These are phyloP conservation scores for Metalampra italica DNA, from an alignment of 2,888 invertebrate genomes.

Conservation along the genomic window DNA sequence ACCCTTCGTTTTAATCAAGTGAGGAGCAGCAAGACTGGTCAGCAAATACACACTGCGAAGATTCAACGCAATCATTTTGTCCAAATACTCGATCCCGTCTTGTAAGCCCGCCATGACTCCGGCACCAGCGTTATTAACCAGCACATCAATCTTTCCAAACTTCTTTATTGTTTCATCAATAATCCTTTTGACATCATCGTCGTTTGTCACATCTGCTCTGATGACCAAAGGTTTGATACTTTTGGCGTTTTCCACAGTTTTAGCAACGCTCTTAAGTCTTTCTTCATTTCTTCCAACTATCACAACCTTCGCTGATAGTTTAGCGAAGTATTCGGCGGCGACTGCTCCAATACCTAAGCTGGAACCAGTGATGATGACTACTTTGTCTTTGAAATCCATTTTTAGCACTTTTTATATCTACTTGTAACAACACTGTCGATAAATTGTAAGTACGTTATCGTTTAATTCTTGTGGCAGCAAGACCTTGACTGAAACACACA, in stretches of 20 bases:
- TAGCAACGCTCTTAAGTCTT: conserved; percentile 11
- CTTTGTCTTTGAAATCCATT: conserved; percentile 4
- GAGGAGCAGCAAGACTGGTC: conserved; percentile 13
- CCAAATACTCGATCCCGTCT: conserved; percentile 13
- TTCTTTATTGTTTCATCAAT: conserved; percentile 14
- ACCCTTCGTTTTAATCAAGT: conserved; percentile 19
- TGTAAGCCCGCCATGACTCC: conserved; percentile 7
- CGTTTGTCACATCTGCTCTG: conserved; percentile 13
- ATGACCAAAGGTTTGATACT: conserved; percentile 8
- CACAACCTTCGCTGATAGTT: conserved; percentile 15
- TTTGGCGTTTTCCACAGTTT: conserved; percentile 8
- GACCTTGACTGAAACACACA: too few relatives aligned
- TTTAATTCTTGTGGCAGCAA: too few relatives aligned
- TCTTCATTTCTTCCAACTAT: conserved; percentile 15
- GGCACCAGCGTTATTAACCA: conserved; percentile 20
- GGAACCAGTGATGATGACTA: conserved; percentile 15
- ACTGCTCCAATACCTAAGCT: conserved; percentile 21
- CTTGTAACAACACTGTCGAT: too few relatives aligned
- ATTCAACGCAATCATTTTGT: conserved; percentile 14
- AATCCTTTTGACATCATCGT: conserved; percentile 13
- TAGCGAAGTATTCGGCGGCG: conserved; percentile 13
- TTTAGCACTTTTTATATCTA: too few relatives aligned
- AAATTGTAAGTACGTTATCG: too few relatives aligned
- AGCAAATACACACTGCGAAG: conserved; percentile 15
- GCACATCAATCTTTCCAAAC: conserved; percentile 18